Evolutionary conservation across 2,113 vertebrate genomes (phyloP), one percentile per base, ranked within the genome.

Genomic region (Rattus rattus): DNA sequence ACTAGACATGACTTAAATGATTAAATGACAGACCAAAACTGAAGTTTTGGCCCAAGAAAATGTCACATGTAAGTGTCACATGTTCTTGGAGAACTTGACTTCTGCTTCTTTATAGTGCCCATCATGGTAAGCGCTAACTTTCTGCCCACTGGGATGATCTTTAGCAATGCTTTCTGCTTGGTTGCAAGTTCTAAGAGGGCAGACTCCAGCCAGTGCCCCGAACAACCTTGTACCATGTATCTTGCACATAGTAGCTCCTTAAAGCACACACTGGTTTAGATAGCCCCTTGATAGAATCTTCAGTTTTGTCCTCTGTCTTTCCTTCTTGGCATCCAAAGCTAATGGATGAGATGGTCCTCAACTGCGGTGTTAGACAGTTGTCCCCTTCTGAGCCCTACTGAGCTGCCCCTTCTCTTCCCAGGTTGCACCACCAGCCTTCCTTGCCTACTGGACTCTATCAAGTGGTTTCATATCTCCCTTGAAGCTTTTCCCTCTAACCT

Each of bases 21-120:
- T 92, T 75, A 94, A 65, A 67, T 47, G 39, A 89, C 54, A 91
- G 89, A 52, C 72, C 72, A 61, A 59, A 96, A 39, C 54, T 49
- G 36, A 1, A 80, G 33, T 69, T 69, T 67, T 76, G 73, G 56
- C 70, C 43, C 43, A 43, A 56, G 65, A 84, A 97, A 85, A 90
- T 94, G 43, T 77, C 10, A 54, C 28, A 7, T 59, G 12, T 4
- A 77, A 69, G 22, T 59, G 9, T 36, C 13, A 61, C 0, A 16
- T 1, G 61, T 39, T 75, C 65, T 79, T 54, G 86, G 81, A 83
- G 95, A 75, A 67, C 22, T 59, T 9, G 19, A 67, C 84, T 90
- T 56, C 20, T 13, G 69, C 33, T 63, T 73, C 61, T 88, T 81
- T 69, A 26, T 59, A 52, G 75, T 19, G 12, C 9, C 59, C 24